These are phyloP conservation scores for Pinna nobilis DNA, from an alignment of 1,140 invertebrate genomes.

Conservation along the genomic window DNA sequence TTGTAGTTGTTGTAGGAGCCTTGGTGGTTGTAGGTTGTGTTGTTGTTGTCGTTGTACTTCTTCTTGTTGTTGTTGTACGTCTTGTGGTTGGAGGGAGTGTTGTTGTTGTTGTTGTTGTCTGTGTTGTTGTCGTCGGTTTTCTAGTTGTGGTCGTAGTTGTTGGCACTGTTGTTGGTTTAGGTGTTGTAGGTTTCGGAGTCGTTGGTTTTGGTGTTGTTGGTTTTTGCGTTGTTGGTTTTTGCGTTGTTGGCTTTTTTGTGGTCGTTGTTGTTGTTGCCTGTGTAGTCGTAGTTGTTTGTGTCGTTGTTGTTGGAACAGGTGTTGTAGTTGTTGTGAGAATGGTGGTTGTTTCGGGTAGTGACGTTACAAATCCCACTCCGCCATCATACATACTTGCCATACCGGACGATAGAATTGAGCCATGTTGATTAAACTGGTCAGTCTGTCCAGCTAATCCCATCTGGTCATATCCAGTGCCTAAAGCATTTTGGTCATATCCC, in stretches of 20 bases:
- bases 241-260: background rate
- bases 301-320: background rate
- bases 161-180: background rate
- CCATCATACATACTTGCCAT: background rate
- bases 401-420: conserved; percentile 6
- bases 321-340: conserved; percentile 1
- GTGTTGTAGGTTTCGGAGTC: background rate
- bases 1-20: conserved; percentile 3
- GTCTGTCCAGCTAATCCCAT: too few relatives aligned
- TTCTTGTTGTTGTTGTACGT: background rate
- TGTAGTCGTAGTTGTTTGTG: conserved; percentile 3
- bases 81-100: background rate
- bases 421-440: too few relatives aligned
- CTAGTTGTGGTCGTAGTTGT: background rate
- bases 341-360: background rate
- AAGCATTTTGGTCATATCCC: too few relatives aligned
- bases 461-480: too few relatives aligned
- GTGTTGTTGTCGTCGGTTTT: conserved; percentile 1
- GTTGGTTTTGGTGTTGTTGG: background rate
- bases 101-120: background rate
- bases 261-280: background rate
- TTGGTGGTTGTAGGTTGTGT: background rate
- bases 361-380: conserved; percentile 13
- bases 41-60: background rate
- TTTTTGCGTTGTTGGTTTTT: background rate